Conservation (phyloP, 2,888 invertebrate genomes). For the Drosophila anomelani region DNA sequence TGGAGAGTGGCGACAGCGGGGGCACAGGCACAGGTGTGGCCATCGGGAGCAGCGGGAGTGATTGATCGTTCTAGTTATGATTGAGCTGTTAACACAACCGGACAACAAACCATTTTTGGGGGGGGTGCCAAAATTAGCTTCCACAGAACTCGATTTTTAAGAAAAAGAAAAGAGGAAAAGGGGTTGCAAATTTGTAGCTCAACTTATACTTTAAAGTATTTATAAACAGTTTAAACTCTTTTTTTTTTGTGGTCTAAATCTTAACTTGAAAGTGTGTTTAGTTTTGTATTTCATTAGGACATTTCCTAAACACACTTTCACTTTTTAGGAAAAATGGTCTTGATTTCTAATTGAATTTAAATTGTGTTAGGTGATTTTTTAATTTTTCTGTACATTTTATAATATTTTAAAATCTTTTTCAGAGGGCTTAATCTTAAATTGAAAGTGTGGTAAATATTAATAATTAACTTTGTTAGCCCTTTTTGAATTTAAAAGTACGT, state of each 20-base stretch:
- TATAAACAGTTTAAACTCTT: too few species aligned
- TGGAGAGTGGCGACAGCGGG: background rate
- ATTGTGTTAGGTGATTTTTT: background rate
- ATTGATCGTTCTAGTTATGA: constrained; percentile 34
- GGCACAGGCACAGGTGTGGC: constrained; percentile 17
- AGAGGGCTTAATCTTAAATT: background rate
- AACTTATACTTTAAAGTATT: background rate
- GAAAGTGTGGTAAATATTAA: background rate
- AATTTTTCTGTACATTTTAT: fast-evolving
- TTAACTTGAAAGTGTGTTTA: too few species aligned
- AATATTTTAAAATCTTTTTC: background rate
- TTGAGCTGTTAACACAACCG: constrained; percentile 33
- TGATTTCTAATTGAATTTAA: too few species aligned
- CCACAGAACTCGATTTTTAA: too few species aligned
- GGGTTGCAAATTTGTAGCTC: background rate
- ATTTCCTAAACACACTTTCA: too few species aligned
- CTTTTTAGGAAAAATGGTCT: too few species aligned
- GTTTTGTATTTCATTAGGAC: too few species aligned
- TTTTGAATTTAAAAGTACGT: too few species aligned
- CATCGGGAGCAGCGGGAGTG: constrained; percentile 15
- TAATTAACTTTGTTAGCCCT: too few species aligned
- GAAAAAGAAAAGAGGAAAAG: background rate
- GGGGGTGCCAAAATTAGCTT: constrained; percentile 19
- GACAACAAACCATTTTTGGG: constrained; percentile 14
- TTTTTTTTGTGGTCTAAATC: too few species aligned